Base-by-base conservation (phyloP, 1,140 invertebrate species). In the Mamestra configurata region DNA sequence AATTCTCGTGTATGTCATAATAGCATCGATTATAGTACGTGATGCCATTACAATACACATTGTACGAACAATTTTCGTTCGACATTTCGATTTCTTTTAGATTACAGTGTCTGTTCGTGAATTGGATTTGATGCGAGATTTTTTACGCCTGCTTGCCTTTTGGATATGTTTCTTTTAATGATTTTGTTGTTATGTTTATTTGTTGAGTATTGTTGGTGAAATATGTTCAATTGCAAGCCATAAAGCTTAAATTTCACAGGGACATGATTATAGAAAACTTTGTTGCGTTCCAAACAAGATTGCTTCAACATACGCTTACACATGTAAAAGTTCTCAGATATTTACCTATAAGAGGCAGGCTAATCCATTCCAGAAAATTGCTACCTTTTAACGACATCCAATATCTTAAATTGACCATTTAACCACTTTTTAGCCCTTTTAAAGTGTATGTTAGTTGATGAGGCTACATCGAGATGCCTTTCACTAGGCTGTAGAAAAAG, bases 1-100 rank as follows among this genome's bases (percentile, higher is more conserved):
- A 92, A 93, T 94, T 92, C 92, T 90, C 84, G 87, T 90, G 92
- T 92, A 93, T 94, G 93, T 94, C 92, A 94, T 94, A 94, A 94
- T 94, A 90, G 88, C 90, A 77, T 86, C 89, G 92, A 93, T 94
- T 94, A 94, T 93, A 82, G 88, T 94, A 94, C 93, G 93, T 94
- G 93, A 94, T 93, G 90, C 89, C 84, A 94, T 94, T 94, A 94
- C 92, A 94, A 94, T 91, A 86, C 59, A 49, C 88, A 93, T 93
- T 93, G 80, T 79, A 78, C 46, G 49, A 8, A 93, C 83, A 85
- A 89, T 85, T 89, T 86, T 88, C 84, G 79, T 86, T 85, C 82
- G 82, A 73, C 55, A 53, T 86, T 82, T 82, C 81, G 81, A 82
- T 82, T 82, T 82, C 81, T 85, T 86, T 85, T 85, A 79, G 85